A percentile compares a stretch with the other conserved stretches of the same genome.
phyloP scores from a whole-genome alignment of 1,140 invertebrate species.

The Drosophila aff. region DNA sequence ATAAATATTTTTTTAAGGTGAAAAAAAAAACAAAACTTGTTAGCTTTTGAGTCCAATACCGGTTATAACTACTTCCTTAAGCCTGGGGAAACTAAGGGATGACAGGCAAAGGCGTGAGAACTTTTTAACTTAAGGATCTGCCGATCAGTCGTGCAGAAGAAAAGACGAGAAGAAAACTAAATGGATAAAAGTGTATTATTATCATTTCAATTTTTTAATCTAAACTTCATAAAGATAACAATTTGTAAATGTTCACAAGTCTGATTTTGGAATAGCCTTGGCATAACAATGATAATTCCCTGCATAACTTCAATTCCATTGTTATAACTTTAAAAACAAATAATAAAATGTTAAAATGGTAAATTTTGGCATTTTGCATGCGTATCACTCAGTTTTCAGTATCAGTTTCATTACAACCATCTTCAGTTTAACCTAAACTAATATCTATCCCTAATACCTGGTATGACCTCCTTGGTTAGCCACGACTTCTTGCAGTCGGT shows the following conservation, averaged over 20 bases:
- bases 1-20: not conserved
- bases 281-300: not conserved
- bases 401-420: not conserved
- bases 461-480: conserved; percentile 10
- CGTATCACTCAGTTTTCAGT: not conserved
- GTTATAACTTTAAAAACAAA: not conserved
- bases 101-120: not conserved
- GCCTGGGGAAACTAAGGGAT: not conserved
- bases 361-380: not conserved
- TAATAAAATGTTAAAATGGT: not conserved
- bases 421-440: not conserved
- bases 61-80: not conserved
- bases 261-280: not conserved
- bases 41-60: not conserved
- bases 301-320: not conserved
- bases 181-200: not conserved
- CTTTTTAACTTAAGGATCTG: not conserved
- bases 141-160: not conserved
- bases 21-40: not conserved
- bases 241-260: not conserved
- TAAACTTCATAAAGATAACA: not conserved
- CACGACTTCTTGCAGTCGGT: conserved; percentile 3
- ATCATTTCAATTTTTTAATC: not conserved
- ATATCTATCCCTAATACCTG: not conserved
- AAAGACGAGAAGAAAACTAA: no score